Conservation (phyloP, 53 echinoderm and acorn worm species). For the Temnopleurus reevesii region DNA sequence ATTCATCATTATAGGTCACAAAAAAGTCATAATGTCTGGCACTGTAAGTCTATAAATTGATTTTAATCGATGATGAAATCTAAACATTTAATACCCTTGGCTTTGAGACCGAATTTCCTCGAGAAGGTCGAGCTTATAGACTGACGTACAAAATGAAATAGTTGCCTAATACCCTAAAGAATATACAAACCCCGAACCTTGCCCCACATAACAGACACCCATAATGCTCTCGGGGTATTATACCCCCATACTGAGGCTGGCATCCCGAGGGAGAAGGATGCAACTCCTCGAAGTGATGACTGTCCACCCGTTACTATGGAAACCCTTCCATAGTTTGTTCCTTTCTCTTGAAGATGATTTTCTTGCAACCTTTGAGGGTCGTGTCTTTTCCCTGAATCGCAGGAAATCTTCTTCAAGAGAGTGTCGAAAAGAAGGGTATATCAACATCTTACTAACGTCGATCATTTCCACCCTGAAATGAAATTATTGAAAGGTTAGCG, state of each 20-base stretch:
- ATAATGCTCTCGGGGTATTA: not conserved
- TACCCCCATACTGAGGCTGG: too few relatives aligned
- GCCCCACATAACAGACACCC: not conserved
- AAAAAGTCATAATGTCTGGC: not conserved
- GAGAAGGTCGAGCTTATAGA: too few relatives aligned
- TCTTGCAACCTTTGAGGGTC: not conserved
- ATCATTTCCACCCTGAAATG: not conserved
- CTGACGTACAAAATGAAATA: not conserved
- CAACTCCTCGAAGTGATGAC: not conserved
- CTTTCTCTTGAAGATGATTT: slow-evolving; percentile 13
- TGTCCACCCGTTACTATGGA: slow-evolving; percentile 1
- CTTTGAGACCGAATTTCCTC: too few relatives aligned
- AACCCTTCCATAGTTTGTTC: not conserved
- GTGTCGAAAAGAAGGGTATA: slow-evolving; percentile 1
- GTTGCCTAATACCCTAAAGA: not conserved
- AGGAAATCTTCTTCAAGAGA: not conserved
- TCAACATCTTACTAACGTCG: slow-evolving; percentile 5
- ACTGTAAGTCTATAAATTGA: not conserved
- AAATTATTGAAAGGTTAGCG: not conserved
- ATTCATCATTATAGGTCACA: too few relatives aligned
- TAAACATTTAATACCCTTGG: not conserved
- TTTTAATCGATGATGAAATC: not conserved
- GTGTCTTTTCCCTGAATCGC: not conserved
- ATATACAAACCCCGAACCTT: not conserved
- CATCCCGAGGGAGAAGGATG: not conserved